A percentile compares a stretch with the other conserved stretches of the same genome.
Evolutionary conservation across 2,888 invertebrate species (phyloP).

Genomic region (Pseudococcus viburni): DNA sequence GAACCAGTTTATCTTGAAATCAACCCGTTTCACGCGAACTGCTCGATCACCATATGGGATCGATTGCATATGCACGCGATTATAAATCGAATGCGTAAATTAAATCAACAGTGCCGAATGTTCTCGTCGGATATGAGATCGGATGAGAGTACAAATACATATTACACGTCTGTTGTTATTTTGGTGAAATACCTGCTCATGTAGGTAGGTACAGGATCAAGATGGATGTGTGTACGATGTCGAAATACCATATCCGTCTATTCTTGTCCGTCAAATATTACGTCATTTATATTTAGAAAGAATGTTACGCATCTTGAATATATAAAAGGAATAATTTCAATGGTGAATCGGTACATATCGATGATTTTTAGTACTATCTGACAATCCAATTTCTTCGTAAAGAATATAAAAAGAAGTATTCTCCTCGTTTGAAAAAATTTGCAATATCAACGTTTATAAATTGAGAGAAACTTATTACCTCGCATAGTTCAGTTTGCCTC

Average conservation of each 20-base stretch:
- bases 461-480: background rate
- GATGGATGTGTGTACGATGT: background rate
- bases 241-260: slow-evolving; percentile 7
- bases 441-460: slow-evolving; percentile 19
- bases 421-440: background rate
- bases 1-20: slow-evolving; percentile 29
- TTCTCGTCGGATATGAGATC: slow-evolving; percentile 2
- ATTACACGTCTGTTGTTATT: background rate
- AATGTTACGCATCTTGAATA: slow-evolving; percentile 18
- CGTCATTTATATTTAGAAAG: slow-evolving; percentile 10
- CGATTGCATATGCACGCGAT: slow-evolving; percentile 2
- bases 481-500: background rate
- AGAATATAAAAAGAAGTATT: background rate
- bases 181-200: background rate
- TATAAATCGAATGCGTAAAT: background rate
- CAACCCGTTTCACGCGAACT: background rate
- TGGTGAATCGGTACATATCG: background rate
- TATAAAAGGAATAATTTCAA: background rate
- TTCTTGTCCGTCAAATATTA: background rate
- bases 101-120: slow-evolving; percentile 1
- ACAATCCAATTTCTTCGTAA: background rate
- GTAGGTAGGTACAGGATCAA: background rate
- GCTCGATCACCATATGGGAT: background rate
- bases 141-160: background rate
- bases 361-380: background rate